Conservation (phyloP, 2,888 invertebrate genomes). For the Synanthedon tipuliformis region DNA sequence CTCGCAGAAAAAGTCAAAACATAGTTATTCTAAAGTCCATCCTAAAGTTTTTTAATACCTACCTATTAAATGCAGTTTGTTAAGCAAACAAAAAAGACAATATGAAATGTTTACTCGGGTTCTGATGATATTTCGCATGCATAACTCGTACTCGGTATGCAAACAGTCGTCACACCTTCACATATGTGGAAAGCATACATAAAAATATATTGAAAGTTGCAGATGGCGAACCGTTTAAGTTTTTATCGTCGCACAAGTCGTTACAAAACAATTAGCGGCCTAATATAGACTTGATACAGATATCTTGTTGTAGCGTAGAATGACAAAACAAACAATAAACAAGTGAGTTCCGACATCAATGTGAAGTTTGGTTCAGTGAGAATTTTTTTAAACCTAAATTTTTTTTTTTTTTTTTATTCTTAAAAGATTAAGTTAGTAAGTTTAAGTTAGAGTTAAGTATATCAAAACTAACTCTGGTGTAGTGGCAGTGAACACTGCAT, state of each 20-base stretch:
- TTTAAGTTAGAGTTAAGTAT: too few relatives aligned
- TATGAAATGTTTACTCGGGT: too few relatives aligned
- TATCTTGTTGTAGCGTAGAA: not conserved
- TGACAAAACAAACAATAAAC: too few relatives aligned
- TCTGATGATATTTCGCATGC: not conserved
- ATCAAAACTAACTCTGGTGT: too few relatives aligned
- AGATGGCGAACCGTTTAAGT: not conserved
- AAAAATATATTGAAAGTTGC: not conserved
- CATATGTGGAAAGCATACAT: not conserved
- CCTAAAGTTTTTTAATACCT: too few relatives aligned
- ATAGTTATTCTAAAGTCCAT: too few relatives aligned
- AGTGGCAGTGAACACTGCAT: too few relatives aligned
- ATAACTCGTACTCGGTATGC: not conserved
- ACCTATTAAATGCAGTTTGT: too few relatives aligned
- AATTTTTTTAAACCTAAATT: not conserved
- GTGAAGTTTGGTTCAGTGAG: not conserved
- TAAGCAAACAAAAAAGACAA: too few relatives aligned
- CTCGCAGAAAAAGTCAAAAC: too few relatives aligned
- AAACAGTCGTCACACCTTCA: not conserved
- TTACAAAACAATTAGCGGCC: not conserved
- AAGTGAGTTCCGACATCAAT: constrained; percentile 1
- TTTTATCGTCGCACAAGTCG: not conserved
- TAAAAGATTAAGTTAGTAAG: too few relatives aligned
- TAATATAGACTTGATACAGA: not conserved
- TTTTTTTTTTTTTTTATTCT: too few relatives aligned